Percentiles rank a stretch among this genome's conserved stretches.
phyloP scores from a whole-genome alignment of 2,888 invertebrate genomes.

The Caenorhabditis doughertyi region DNA sequence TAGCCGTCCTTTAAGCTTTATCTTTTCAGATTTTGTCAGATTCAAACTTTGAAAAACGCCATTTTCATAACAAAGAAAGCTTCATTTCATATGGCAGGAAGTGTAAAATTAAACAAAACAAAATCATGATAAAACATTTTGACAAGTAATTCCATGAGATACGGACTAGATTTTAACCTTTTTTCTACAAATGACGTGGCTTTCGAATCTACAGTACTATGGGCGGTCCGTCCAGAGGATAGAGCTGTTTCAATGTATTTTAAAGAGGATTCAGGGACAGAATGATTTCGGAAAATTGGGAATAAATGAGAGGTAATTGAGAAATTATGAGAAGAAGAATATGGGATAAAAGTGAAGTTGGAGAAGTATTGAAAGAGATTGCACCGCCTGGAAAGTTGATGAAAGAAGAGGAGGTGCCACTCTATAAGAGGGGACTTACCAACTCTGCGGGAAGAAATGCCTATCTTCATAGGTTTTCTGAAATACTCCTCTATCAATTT shows the following conservation, averaged over 20 bases:
- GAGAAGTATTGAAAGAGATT: constrained; percentile 47
- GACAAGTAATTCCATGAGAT: constrained; percentile 77
- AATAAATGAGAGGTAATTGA: constrained; percentile 43
- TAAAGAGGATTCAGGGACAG: constrained; percentile 50
- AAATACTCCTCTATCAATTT: constrained; percentile 34
- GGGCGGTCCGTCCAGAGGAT: constrained; percentile 61
- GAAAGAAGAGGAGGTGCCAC: too few species aligned
- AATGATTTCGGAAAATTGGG: constrained; percentile 44
- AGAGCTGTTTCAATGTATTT: constrained; percentile 37
- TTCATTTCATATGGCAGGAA: constrained; percentile 67
- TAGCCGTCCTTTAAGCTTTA: too few species aligned
- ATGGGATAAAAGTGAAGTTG: constrained; percentile 58
- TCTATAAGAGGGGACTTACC: too few species aligned
- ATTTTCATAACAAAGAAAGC: too few species aligned
- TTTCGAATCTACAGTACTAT: constrained; percentile 65
- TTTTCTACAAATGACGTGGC: constrained; percentile 55
- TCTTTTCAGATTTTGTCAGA: too few species aligned
- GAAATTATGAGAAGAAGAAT: constrained; percentile 40
- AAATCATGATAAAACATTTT: constrained; percentile 80
- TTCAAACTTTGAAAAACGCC: neutral
- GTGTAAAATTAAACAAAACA: constrained; percentile 69
- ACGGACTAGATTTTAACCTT: constrained; percentile 61
- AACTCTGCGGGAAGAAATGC: constrained; percentile 77
- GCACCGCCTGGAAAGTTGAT: too few species aligned
- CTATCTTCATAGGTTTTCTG: constrained; percentile 64